Evolutionary conservation across 2,113 vertebrate species (phyloP).

Genomic region (Meriones unguiculatus): DNA sequence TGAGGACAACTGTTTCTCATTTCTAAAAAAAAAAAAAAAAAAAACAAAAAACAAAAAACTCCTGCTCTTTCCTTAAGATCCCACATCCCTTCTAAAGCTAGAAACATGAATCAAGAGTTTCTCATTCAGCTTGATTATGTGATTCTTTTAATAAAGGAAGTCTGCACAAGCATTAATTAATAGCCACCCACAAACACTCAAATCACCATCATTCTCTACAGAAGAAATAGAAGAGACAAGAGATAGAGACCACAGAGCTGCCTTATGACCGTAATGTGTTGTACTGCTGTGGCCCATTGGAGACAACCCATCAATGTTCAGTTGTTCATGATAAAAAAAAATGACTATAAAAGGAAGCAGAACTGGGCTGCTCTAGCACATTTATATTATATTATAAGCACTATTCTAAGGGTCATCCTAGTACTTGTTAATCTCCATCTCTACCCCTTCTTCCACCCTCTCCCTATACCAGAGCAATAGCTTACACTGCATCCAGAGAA

Average conservation of each 20-base stretch:
- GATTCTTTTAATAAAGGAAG: constrained; percentile 50
- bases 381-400: background rate
- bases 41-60: constrained; percentile 61
- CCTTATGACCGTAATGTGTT: background rate
- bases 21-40: constrained; percentile 62
- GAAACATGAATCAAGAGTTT: constrained; percentile 69
- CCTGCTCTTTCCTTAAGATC: constrained; percentile 60
- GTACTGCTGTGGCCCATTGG: background rate
- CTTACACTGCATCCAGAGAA: background rate
- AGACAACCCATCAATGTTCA: background rate
- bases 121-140: constrained; percentile 14
- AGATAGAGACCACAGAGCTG: background rate
- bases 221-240: constrained; percentile 28
- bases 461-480: background rate
- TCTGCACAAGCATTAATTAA: constrained; percentile 14
- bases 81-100: constrained; percentile 69
- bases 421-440: background rate
- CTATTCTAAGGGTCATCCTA: background rate
- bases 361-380: background rate
- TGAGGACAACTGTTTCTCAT: constrained; percentile 53
- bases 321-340: constrained; percentile 26
- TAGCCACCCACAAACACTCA: background rate
- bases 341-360: constrained; percentile 9
- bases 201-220: background rate
- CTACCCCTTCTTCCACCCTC: background rate